These are phyloP conservation scores for Ancistrus triradiatus DNA, from an alignment of 2,113 vertebrate genomes.

Conservation along the genomic window DNA sequence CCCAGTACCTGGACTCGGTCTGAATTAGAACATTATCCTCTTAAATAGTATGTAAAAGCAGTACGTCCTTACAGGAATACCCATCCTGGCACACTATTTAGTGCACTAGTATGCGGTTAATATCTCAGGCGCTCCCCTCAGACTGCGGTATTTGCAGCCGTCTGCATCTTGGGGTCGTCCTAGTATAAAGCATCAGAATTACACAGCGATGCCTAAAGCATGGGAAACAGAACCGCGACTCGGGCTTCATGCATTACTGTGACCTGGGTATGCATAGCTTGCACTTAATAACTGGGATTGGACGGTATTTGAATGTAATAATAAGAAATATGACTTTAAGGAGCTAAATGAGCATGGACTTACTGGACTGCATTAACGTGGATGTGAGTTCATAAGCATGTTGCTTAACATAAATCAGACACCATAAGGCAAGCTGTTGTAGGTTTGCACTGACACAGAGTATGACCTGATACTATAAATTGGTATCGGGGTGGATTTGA, in stretches of 20 bases:
- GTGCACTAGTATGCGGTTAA: background rate
- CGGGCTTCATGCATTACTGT: background rate
- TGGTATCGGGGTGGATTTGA: too few relatives aligned
- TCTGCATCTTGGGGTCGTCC: slow-evolving; percentile 57
- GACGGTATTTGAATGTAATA: background rate
- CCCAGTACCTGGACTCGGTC: too few relatives aligned
- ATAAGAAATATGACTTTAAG: background rate
- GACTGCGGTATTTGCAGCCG: slow-evolving; percentile 49
- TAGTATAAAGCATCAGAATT: slow-evolving; percentile 46
- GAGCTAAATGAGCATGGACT: background rate
- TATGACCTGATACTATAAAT: too few relatives aligned
- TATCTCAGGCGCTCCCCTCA: slow-evolving; percentile 29
- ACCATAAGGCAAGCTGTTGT: too few relatives aligned
- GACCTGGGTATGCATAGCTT: background rate
- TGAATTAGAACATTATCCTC: background rate
- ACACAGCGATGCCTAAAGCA: slow-evolving; percentile 7
- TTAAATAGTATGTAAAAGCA: background rate
- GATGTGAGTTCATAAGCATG: too few relatives aligned
- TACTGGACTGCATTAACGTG: background rate
- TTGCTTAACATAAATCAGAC: too few relatives aligned
- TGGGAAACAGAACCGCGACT: slow-evolving; percentile 2
- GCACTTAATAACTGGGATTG: background rate
- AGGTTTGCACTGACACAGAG: too few relatives aligned
- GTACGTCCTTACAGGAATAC: background rate
- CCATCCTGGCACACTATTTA: background rate